Evolutionary conservation across 2,113 vertebrate genomes (phyloP), one percentile per base, ranked within the genome.

Genomic region (Sarotherodon lohbergeri): DNA sequence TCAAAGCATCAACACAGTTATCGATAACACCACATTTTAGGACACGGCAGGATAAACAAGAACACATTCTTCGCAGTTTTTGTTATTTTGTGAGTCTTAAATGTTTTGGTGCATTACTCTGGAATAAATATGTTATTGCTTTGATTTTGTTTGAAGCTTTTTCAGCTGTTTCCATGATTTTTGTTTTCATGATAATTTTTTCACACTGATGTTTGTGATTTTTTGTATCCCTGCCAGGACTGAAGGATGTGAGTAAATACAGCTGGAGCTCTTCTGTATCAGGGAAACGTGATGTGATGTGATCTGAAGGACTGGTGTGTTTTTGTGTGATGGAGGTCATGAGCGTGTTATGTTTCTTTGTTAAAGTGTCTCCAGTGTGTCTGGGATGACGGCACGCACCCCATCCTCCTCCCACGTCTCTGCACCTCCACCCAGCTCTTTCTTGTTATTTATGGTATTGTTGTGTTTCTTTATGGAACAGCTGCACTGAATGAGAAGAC

Each of bases 331-430:
- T 3, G 83, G 76, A 88, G 89, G 89, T 93, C 90, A 92, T 94
- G 90, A 92, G 91, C 52, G 86, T 88, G 90, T 84, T 73, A 16
- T 7, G 86, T 87, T 85, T 92, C 91, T 91, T 92, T 94, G 93
- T 92, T 90, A 3, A 86, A 79, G 71, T 61, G 91, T 91, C 93
- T 94, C 93, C 93, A 94, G 85, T 48, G 83, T 90, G 90, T 94
- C 93, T 93, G 91, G 91, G 79, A 63, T 29, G 83, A 80, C 29
- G 83, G 87, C 84, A 93, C 43, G 71, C 71, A 76, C 43, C 27
- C 78, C 1, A 16, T 80, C 43, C 88, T 76, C 81, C 86, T 88
- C 89, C 88, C 88, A 82, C 81, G 61, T 76, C 80, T 52, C 73
- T 81, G 29, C 6, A 82, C 54, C 71, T 76, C 24, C 71, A 27